Evolutionary conservation across 2,888 invertebrate genomes (phyloP).

Genomic region (Uropetala carovei): DNA sequence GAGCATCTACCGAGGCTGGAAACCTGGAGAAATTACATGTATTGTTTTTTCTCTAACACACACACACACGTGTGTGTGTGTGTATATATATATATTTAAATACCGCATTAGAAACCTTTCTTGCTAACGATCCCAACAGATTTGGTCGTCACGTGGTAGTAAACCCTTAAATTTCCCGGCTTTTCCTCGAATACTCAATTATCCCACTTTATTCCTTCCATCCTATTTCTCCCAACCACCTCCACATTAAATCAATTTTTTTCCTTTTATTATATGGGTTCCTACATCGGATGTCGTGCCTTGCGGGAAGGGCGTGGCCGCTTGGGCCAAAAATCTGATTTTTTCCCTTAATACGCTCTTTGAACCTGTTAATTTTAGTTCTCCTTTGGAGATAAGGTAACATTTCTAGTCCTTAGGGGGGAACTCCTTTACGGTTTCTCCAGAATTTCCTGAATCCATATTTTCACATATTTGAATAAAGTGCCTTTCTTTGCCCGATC

Average conservation of each 20-base stretch:
- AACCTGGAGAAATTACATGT: too few relatives aligned
- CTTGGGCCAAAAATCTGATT: neutral
- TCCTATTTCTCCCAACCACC: neutral
- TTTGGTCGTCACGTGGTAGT: too few relatives aligned
- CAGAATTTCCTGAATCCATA: neutral
- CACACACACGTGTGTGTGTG: too few relatives aligned
- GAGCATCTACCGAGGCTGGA: too few relatives aligned
- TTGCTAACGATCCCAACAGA: too few relatives aligned
- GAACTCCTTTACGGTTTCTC: neutral
- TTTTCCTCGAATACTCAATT: neutral
- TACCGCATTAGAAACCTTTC: too few relatives aligned
- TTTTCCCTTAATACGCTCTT: slow-evolving; percentile 13
- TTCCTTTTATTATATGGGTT: neutral
- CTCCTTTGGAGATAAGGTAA: slow-evolving; percentile 42
- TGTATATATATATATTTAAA: too few relatives aligned
- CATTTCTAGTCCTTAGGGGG: neutral
- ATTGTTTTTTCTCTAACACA: too few relatives aligned
- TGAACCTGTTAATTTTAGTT: slow-evolving; percentile 41
- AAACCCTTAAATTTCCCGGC: too few relatives aligned
- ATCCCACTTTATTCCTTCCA: neutral
- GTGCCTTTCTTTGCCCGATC: neutral
- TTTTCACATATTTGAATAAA: slow-evolving; percentile 23
- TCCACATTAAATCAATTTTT: slow-evolving; percentile 18
- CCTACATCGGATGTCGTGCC: slow-evolving; percentile 31
- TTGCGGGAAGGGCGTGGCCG: neutral